Evolutionary conservation across 2,113 vertebrate species (phyloP).

Genomic region (Illadopsis cleaveri): DNA sequence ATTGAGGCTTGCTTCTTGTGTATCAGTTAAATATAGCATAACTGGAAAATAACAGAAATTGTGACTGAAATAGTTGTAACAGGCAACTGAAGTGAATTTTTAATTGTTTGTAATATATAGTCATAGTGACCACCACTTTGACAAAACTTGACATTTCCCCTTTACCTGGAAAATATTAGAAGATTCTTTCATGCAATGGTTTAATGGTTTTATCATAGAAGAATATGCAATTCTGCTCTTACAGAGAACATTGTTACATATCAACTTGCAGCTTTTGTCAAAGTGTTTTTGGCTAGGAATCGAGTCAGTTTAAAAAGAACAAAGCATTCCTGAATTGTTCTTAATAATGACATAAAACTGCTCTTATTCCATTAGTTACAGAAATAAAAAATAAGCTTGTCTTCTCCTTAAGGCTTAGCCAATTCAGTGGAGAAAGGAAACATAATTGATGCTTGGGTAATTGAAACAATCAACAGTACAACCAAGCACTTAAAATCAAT

Average conservation of each 20-base stretch:
- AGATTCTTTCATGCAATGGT: neutral
- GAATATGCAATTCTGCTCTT: neutral
- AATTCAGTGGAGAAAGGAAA: neutral
- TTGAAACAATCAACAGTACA: neutral
- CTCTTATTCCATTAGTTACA: neutral
- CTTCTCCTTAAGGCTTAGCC: neutral
- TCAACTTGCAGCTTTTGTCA: neutral
- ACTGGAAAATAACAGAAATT: constrained; percentile 19
- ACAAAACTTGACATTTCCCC: neutral
- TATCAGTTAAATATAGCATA: neutral
- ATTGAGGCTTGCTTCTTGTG: constrained; percentile 2
- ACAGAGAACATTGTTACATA: neutral
- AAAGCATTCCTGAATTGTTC: neutral
- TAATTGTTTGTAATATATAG: neutral
- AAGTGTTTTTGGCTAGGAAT: neutral
- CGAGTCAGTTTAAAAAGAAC: neutral
- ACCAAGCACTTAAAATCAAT: neutral
- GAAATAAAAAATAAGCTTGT: neutral
- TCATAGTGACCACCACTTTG: neutral
- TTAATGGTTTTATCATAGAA: neutral
- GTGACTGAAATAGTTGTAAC: neutral
- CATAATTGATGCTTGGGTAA: neutral
- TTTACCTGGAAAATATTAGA: neutral
- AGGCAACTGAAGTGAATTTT: neutral
- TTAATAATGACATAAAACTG: neutral